These are phyloP conservation scores for Willowsia nigromaculata DNA, from an alignment of 2,888 invertebrate genomes.

Conservation along the genomic window DNA sequence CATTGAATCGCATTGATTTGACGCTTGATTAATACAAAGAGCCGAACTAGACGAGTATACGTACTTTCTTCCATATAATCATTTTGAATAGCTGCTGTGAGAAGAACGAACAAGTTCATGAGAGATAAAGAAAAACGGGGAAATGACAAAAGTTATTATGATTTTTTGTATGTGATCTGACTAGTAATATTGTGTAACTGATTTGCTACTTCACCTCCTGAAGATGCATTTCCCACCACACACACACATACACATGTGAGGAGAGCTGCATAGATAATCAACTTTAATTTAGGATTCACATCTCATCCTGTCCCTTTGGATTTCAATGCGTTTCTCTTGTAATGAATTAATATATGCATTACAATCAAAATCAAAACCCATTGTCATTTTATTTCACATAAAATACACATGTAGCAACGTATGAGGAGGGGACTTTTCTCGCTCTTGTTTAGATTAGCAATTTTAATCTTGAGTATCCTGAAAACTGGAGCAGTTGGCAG, in stretches of 20 bases:
- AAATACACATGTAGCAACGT: too few species aligned
- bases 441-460: neutral
- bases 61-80: neutral
- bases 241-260: neutral
- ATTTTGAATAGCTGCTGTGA: slow-evolving; percentile 3
- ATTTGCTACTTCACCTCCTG: neutral
- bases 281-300: slow-evolving; percentile 54
- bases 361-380: neutral
- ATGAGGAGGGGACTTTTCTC: neutral
- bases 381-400: slow-evolving; percentile 32
- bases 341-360: slow-evolving; percentile 41
- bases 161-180: slow-evolving; percentile 46
- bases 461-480: too few species aligned
- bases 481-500: too few species aligned
- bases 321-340: slow-evolving; percentile 26
- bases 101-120: neutral
- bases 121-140: neutral
- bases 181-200: slow-evolving; percentile 8
- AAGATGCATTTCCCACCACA: neutral
- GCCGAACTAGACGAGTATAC: neutral
- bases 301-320: slow-evolving; percentile 23
- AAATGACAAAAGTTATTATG: slow-evolving; percentile 65
- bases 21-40: slow-evolving; percentile 57
- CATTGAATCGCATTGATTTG: slow-evolving; percentile 63
- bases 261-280: slow-evolving; percentile 14